Evolutionary conservation across 2,797 vertebrate species (phyloP).

Genomic region (Sebastes vulpes): DNA sequence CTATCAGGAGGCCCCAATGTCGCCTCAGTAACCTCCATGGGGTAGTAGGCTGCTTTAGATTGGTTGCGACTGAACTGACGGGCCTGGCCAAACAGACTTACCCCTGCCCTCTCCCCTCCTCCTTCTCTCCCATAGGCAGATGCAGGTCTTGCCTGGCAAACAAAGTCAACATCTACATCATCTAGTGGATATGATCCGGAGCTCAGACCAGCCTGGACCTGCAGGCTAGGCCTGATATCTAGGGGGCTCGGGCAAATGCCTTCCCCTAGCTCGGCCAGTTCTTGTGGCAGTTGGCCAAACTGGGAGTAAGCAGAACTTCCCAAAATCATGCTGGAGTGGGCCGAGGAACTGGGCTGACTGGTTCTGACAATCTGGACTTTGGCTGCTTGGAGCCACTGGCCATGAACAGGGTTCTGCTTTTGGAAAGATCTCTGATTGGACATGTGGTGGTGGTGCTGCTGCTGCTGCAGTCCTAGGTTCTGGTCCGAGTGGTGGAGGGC

Average conservation of each 20-base stretch:
- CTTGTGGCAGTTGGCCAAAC: slow-evolving; percentile 91
- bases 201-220: slow-evolving; percentile 89
- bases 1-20: slow-evolving; percentile 88
- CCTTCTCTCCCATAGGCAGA: slow-evolving; percentile 86
- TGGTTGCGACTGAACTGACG: slow-evolving; percentile 94
- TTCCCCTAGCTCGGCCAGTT: slow-evolving; percentile 88
- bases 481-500: slow-evolving; percentile 85
- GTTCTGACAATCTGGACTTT: slow-evolving; percentile 92
- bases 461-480: slow-evolving; percentile 79
- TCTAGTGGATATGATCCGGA: slow-evolving; percentile 85
- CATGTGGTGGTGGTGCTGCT: slow-evolving; percentile 89
- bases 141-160: slow-evolving; percentile 82
- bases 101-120: slow-evolving; percentile 70
- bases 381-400: slow-evolving; percentile 92
- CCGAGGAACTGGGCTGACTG: slow-evolving; percentile 86
- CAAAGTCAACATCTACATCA: slow-evolving; percentile 60
- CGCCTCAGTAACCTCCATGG: slow-evolving; percentile 82
- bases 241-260: slow-evolving; percentile 87
- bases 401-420: slow-evolving; percentile 87
- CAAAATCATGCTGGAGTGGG: slow-evolving; percentile 71
- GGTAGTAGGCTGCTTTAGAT: slow-evolving; percentile 93
- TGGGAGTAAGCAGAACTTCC: slow-evolving; percentile 91
- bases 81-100: slow-evolving; percentile 87
- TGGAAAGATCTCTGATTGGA: slow-evolving; percentile 90
- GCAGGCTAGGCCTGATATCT: slow-evolving; percentile 82